Evolutionary conservation across 2,113 vertebrate genomes (phyloP).

Genomic region (Hemiprocne comata): DNA sequence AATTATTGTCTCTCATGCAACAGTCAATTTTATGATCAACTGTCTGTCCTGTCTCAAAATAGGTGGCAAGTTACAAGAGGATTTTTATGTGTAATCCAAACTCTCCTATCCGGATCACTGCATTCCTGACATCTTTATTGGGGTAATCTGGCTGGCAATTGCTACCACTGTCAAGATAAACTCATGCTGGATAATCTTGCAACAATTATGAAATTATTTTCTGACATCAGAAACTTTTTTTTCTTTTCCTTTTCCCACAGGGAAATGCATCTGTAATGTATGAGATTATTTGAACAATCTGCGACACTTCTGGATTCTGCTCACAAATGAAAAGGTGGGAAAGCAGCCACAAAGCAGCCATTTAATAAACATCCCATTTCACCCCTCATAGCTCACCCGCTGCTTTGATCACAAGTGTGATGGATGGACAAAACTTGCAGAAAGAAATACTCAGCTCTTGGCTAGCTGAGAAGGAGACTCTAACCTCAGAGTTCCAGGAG

Average conservation of each 20-base stretch:
- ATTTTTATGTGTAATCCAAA: not conserved
- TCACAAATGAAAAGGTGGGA: not conserved
- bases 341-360: not conserved
- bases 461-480: not conserved
- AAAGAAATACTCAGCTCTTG: slow-evolving; percentile 4
- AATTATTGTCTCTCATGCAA: not conserved
- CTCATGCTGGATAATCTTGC: not conserved
- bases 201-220: not conserved
- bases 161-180: not conserved
- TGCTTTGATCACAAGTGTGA: not conserved
- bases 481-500: not conserved
- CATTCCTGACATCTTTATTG: not conserved
- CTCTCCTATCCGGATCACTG: not conserved
- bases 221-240: not conserved
- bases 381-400: not conserved
- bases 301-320: not conserved
- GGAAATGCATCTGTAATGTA: not conserved
- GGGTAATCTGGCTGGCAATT: not conserved
- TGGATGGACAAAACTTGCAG: not conserved
- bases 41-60: not conserved
- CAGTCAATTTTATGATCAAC: not conserved
- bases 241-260: not conserved
- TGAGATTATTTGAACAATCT: not conserved
- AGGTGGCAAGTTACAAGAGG: not conserved
- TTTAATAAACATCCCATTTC: not conserved